phyloP scores from a whole-genome alignment of 1,140 invertebrate species.

The Limonius californicus region DNA sequence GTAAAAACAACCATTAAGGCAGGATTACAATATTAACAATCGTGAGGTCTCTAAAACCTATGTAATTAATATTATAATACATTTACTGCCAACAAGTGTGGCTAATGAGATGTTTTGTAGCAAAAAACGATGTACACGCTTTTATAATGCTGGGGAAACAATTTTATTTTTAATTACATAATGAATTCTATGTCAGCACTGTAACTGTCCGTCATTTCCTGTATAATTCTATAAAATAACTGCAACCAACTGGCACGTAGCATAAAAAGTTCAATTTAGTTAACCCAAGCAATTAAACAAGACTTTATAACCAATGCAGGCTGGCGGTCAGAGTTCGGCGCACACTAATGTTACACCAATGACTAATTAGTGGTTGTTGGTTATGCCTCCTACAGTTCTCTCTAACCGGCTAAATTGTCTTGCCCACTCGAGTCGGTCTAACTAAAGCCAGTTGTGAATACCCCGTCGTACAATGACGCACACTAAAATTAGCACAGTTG shows the following conservation, averaged over 20 bases:
- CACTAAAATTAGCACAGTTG: no score
- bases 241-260: conserved; percentile 12
- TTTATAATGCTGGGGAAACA: no score
- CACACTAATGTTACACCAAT: conserved; percentile 14
- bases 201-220: neutral
- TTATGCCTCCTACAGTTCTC: conserved; percentile 13
- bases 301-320: conserved; percentile 13
- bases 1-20: no score
- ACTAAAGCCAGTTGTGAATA: neutral
- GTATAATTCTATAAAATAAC: conserved; percentile 10
- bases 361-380: conserved; percentile 13
- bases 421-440: conserved; percentile 1
- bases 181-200: no score
- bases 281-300: conserved; percentile 11
- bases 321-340: conserved; percentile 13
- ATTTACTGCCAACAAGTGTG: no score
- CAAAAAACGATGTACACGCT: no score
- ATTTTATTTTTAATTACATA: no score
- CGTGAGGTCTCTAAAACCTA: neutral
- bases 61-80: neutral
- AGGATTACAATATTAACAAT: neutral
- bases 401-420: neutral
- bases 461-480: no score
- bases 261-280: conserved; percentile 14
- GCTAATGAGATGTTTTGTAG: no score